Evolutionary conservation across 2,888 invertebrate species (phyloP).

Genomic region (Drosophila paracracens): DNA sequence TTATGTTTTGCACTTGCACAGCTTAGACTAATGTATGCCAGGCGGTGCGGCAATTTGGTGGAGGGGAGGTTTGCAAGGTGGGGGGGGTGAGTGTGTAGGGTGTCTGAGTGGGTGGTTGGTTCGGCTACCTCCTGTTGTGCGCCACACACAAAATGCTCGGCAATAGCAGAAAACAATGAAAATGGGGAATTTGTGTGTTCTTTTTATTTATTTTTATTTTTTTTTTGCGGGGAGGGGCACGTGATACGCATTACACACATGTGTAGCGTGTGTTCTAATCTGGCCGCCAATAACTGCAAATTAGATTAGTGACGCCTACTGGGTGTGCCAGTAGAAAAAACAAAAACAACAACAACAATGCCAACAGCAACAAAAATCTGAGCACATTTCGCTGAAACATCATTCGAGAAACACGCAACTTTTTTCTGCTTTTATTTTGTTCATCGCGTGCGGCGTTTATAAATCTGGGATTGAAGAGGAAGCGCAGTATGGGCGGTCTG

Average conservation of each 20-base stretch:
- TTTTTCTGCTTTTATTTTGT: not conserved
- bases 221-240: constrained; percentile 22
- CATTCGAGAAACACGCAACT: constrained; percentile 41
- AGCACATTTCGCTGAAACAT: constrained; percentile 15
- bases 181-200: constrained; percentile 8
- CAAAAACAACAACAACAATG: constrained; percentile 7
- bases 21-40: constrained; percentile 67
- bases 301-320: constrained; percentile 74
- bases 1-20: constrained; percentile 75
- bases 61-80: not conserved
- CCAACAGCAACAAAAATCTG: constrained; percentile 7
- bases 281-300: constrained; percentile 77
- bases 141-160: constrained; percentile 44
- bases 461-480: constrained; percentile 52
- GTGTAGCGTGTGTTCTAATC: constrained; percentile 65
- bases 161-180: constrained; percentile 46
- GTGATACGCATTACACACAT: constrained; percentile 71
- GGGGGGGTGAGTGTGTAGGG: not conserved
- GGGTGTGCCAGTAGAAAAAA: constrained; percentile 20
- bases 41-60: constrained; percentile 10
- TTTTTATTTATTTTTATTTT: not conserved
- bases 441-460: constrained; percentile 70
- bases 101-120: constrained; percentile 7
- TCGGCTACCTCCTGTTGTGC: constrained; percentile 26
- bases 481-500: not conserved